Percentiles rank a stretch among this genome's conserved stretches.
Conservation (phyloP, 2,113 vertebrate species). For the Bubo scandiacus region DNA sequence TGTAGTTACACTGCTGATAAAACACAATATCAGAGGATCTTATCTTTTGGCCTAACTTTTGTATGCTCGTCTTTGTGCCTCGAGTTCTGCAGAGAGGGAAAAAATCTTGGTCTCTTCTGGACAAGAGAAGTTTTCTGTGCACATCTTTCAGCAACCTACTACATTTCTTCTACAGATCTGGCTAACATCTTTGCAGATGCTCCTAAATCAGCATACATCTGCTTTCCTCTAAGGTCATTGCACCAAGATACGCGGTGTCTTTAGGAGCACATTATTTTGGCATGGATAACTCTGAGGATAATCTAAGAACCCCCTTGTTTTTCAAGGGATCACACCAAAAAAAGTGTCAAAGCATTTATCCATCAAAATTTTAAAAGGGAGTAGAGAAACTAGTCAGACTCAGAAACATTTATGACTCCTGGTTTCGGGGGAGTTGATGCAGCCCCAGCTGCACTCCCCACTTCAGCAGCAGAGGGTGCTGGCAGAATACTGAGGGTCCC, state of each 20-base stretch:
- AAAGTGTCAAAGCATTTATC: neutral
- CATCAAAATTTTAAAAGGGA: neutral
- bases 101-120: neutral
- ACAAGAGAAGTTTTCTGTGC: neutral
- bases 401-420: neutral
- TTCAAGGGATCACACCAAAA: neutral
- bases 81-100: neutral
- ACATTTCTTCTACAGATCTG: neutral
- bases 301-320: neutral
- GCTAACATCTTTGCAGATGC: neutral
- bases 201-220: neutral
- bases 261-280: neutral
- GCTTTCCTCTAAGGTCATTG: neutral
- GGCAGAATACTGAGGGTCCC: neutral
- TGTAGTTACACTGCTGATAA: neutral
- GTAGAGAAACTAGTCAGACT: neutral
- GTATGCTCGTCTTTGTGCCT: neutral
- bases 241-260: neutral
- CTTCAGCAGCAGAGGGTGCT: slow-evolving; percentile 56
- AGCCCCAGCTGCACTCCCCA: neutral
- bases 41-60: neutral
- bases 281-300: neutral
- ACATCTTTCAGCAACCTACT: neutral
- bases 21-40: neutral
- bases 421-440: neutral